Evolutionary conservation across 1,140 invertebrate species (phyloP).

Genomic region (Acromyrmex charruanus): DNA sequence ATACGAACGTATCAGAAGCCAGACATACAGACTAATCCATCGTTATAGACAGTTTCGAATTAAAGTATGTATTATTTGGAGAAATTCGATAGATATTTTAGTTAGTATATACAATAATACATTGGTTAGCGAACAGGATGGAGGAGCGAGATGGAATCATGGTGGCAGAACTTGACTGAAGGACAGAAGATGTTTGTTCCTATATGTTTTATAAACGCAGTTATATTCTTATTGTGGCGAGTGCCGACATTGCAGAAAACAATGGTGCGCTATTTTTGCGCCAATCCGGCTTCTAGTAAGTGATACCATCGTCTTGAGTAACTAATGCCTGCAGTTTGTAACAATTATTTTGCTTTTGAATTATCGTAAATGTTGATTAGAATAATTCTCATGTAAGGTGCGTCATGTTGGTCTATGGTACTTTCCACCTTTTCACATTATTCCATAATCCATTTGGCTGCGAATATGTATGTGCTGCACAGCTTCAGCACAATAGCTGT

Average conservation of each 20-base stretch:
- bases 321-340: neutral
- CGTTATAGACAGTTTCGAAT: conserved; percentile 84
- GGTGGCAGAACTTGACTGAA: conserved; percentile 92
- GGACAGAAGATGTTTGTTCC: conserved; percentile 93
- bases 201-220: conserved; percentile 92
- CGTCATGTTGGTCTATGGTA: conserved; percentile 94
- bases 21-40: conserved; percentile 88
- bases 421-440: conserved; percentile 98
- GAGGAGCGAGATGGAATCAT: conserved; percentile 88
- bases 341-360: neutral
- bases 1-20: conserved; percentile 93
- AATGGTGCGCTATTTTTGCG: conserved; percentile 95
- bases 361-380: neutral
- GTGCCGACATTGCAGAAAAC: conserved; percentile 90
- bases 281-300: conserved; percentile 92
- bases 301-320: conserved; percentile 43
- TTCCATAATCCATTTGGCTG: conserved; percentile 93
- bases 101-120: conserved; percentile 61
- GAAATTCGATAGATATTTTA: conserved; percentile 51
- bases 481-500: conserved; percentile 92
- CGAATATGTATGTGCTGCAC: conserved; percentile 98
- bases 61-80: conserved; percentile 81
- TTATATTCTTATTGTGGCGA: conserved; percentile 95
- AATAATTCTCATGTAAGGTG: conserved; percentile 86
- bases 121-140: conserved; percentile 86